Base-by-base conservation (phyloP, 2,797 vertebrate species). In the Columba guinea region DNA sequence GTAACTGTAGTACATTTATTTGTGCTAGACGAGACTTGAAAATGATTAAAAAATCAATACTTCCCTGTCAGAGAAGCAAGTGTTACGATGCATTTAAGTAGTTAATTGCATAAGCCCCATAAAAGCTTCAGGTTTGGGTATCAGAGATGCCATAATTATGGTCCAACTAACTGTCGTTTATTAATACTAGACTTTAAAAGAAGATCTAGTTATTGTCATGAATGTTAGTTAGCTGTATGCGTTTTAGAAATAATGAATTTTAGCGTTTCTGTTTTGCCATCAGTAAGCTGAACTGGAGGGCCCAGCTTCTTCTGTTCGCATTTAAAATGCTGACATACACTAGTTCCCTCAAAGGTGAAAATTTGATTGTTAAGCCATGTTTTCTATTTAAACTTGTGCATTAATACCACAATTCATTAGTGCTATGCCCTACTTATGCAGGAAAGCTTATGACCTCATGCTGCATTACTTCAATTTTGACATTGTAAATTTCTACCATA, bases 31-130 rank as follows among this genome's bases (percentile, higher is more conserved):
- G 98, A 99, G 98, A 98, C 98, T 98, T 98, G 98, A 98, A 99
- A 99, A 99, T 99, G 99, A 99, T 99, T 99, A 98, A 98, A 98
- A 99, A 99, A 99, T 99, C 99, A 99, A 99, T 99, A 99, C 97
- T 98, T 99, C 97, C 98, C 98, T 99, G 98, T 99, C 99, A 98
- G 96, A 97, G 98, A 98, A 98, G 98, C 97, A 97, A 98, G 98
- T 97, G 98, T 98, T 98, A 98, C 98, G 97, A 98, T 98, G 97
- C 97, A 97, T 98, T 97, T 98, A 98, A 98, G 98, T 97, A 98
- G 97, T 97, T 98, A 98, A 98, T 98, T 98, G 98, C 97, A 93
- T 93, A 97, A 97, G 97, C 94, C 94, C 86, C 95, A 98, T 98
- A 98, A 98, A 98, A 98, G 97, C 97, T 98, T 98, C 98, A 98